Evolutionary conservation across 2,888 invertebrate species (phyloP).

Genomic region (Drosophila buzzatii): DNA sequence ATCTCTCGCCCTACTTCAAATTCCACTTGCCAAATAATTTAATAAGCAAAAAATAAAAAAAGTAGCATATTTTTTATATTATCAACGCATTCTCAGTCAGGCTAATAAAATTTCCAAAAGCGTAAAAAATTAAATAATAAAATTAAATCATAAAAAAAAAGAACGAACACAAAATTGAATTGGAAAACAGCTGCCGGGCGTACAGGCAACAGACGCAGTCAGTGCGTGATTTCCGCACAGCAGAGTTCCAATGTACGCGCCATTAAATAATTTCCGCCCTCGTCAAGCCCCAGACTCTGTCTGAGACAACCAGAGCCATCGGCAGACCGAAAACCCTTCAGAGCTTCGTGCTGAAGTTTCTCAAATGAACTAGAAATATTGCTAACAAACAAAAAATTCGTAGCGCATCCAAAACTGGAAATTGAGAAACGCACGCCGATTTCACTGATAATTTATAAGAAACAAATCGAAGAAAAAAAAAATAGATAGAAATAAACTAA

Average conservation of each 20-base stretch:
- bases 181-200: constrained; percentile 60
- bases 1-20: background rate
- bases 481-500: constrained; percentile 1
- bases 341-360: constrained; percentile 46
- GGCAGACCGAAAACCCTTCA: constrained; percentile 26
- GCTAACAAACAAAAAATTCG: constrained; percentile 32
- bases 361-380: constrained; percentile 74
- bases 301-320: constrained; percentile 3
- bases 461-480: background rate
- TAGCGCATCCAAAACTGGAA: constrained; percentile 64
- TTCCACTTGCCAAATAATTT: constrained; percentile 23
- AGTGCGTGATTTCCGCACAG: constrained; percentile 78
- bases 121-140: constrained; percentile 72
- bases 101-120: constrained; percentile 59
- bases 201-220: constrained; percentile 39
- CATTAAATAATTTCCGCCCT: constrained; percentile 83
- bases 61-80: constrained; percentile 45
- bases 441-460: constrained; percentile 52
- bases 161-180: constrained; percentile 15
- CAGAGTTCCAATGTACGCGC: constrained; percentile 72
- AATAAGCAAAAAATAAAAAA: constrained; percentile 26
- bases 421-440: constrained; percentile 57
- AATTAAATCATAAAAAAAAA: constrained; percentile 13
- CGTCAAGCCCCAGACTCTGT: constrained; percentile 28
- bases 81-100: constrained; percentile 36